A percentile compares a stretch with the other conserved stretches of the same genome.
phyloP scores from a whole-genome alignment of 2,888 invertebrate species.

The Sarcophaga rosellei region DNA sequence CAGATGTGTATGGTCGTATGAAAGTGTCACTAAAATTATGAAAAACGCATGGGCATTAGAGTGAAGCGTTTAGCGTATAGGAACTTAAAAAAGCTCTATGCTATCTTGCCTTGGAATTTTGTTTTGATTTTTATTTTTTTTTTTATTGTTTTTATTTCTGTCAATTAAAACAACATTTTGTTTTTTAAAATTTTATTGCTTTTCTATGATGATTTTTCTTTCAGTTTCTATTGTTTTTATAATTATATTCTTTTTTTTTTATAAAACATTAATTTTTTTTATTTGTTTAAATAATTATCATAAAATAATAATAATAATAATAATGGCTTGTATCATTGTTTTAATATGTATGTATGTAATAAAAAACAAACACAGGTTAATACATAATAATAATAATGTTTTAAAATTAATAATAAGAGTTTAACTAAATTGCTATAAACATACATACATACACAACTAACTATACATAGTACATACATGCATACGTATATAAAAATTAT shows the following conservation, averaged over 20 bases:
- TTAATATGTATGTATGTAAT: no score
- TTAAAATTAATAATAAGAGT: constrained; percentile 28
- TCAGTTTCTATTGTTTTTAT: constrained; percentile 5
- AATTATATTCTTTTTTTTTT: constrained; percentile 36
- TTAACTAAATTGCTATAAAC: constrained; percentile 40
- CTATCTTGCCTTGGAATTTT: background rate
- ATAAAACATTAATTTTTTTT: constrained; percentile 30
- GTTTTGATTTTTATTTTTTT: background rate
- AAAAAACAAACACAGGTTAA: constrained; percentile 49
- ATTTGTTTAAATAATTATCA: background rate
- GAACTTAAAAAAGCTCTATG: background rate
- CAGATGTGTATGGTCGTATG: no score
- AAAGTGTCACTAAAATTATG: no score
- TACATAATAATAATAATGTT: constrained; percentile 33
- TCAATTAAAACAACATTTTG: background rate
- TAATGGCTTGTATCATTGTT: no score
- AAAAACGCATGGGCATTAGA: no score
- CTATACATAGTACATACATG: no score
- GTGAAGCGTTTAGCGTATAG: no score
- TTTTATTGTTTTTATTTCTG: no score
- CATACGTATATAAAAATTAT: background rate
- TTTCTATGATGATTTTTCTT: constrained; percentile 6
- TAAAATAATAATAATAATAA: no score
- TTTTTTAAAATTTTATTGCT: constrained; percentile 9
- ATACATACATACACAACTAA: background rate